phyloP scores from a whole-genome alignment of 2,888 invertebrate genomes.

The Eucera pruinosa region DNA sequence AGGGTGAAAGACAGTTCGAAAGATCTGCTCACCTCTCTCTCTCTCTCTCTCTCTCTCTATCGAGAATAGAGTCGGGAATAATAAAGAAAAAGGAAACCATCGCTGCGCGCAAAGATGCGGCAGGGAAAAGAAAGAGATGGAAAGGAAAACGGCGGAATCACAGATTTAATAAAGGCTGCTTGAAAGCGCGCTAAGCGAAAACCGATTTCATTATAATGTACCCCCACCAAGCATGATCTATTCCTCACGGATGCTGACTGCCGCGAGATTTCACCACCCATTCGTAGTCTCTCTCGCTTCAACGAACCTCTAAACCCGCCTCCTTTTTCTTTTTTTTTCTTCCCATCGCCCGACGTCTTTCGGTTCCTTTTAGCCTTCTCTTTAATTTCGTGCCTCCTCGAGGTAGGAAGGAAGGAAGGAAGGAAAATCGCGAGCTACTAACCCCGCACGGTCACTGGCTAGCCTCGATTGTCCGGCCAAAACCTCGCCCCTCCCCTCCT shows the following conservation, averaged over 20 bases:
- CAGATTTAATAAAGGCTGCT: slow-evolving; percentile 79
- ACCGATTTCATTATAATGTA: slow-evolving; percentile 80
- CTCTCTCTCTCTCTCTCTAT: slow-evolving; percentile 12
- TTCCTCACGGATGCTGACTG: slow-evolving; percentile 65
- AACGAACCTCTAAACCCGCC: background rate
- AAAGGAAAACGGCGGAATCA: slow-evolving; percentile 67
- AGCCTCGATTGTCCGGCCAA: slow-evolving; percentile 30
- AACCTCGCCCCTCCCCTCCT: too few species aligned
- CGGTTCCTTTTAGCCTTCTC: slow-evolving; percentile 2
- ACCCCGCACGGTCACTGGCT: slow-evolving; percentile 21
- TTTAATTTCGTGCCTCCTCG: slow-evolving; percentile 20
- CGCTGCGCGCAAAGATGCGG: background rate
- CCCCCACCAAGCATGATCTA: slow-evolving; percentile 61
- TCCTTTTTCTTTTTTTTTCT: background rate
- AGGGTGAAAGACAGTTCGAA: slow-evolving; percentile 43
- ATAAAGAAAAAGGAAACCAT: slow-evolving; percentile 26
- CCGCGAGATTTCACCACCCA: slow-evolving; percentile 57
- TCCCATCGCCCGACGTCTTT: background rate
- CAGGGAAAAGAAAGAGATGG: slow-evolving; percentile 27
- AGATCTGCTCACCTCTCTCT: slow-evolving; percentile 41
- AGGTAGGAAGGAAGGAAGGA: too few species aligned
- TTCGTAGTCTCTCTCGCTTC: background rate
- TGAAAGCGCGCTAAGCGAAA: slow-evolving; percentile 79
- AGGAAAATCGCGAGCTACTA: slow-evolving; percentile 12
- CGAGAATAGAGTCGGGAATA: slow-evolving; percentile 53